Evolutionary conservation across 1,140 invertebrate genomes (phyloP).

Genomic region (Periplaneta americana): DNA sequence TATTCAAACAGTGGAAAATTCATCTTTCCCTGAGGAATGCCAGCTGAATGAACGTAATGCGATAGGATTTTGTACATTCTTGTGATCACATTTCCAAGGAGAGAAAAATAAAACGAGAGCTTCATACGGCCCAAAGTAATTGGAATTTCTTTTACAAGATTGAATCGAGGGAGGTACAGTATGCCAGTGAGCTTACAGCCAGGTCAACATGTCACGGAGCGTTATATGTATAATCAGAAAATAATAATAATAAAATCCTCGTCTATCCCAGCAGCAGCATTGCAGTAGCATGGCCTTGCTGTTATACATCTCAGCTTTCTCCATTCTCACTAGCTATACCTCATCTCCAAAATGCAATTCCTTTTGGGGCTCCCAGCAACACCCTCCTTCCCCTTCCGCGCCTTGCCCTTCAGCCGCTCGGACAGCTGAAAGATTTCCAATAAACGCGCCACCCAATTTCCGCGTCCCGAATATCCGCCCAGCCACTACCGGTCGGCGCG

Average conservation of each 20-base stretch:
- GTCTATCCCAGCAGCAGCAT: neutral
- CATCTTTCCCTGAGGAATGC: too few species aligned
- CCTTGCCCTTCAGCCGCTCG: conserved; percentile 22
- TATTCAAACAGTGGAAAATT: too few species aligned
- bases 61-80: neutral
- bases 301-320: neutral
- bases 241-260: neutral
- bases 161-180: neutral
- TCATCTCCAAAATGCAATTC: conserved; percentile 18
- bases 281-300: neutral
- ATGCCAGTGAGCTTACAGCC: neutral
- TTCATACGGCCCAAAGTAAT: neutral
- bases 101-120: neutral
- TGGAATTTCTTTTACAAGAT: neutral
- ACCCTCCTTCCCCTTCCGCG: neutral
- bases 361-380: conserved; percentile 7
- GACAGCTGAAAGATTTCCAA: conserved; percentile 39
- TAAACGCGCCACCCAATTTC: conserved; percentile 37
- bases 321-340: neutral
- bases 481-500: neutral
- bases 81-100: neutral
- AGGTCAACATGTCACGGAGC: neutral
- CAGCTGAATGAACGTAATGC: too few species aligned
- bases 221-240: too few species aligned
- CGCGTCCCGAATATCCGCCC: conserved; percentile 31